Percentiles rank a stretch among this genome's conserved stretches.
Evolutionary conservation across 2,888 invertebrate genomes (phyloP).

Genomic region (Netelia melanura): DNA sequence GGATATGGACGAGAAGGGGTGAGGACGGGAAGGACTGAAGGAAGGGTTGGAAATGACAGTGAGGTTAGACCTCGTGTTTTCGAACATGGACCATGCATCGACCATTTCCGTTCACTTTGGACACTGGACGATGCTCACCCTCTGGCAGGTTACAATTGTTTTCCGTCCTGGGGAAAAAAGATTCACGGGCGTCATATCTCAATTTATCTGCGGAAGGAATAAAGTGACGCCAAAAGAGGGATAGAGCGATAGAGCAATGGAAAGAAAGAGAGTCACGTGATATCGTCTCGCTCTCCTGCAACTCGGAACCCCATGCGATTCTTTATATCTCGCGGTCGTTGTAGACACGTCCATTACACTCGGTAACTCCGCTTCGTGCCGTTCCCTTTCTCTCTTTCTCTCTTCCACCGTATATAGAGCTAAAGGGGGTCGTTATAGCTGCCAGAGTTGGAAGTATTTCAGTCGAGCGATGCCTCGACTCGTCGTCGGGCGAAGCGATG

Average conservation of each 20-base stretch:
- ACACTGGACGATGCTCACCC: slow-evolving; percentile 1
- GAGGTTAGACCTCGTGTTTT: slow-evolving; percentile 48
- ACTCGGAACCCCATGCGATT: slow-evolving; percentile 25
- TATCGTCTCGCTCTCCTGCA: slow-evolving; percentile 46
- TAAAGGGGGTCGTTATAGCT: slow-evolving; percentile 17
- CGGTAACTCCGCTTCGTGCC: slow-evolving; percentile 16
- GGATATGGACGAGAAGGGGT: slow-evolving; percentile 6
- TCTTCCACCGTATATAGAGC: too few relatives aligned
- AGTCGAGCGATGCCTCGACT: slow-evolving; percentile 1
- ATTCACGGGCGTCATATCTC: slow-evolving; percentile 15
- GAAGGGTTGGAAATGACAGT: not conserved
- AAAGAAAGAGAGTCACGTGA: slow-evolving; percentile 21
- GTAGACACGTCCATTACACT: slow-evolving; percentile 38
- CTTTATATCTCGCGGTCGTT: slow-evolving; percentile 49
- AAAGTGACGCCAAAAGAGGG: not conserved
- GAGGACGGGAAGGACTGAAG: slow-evolving; percentile 19
- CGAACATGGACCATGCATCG: slow-evolving; percentile 26
- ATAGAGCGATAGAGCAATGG: too few relatives aligned
- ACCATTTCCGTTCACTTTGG: slow-evolving; percentile 13
- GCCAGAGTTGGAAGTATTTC: slow-evolving; percentile 8
- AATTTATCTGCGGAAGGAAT: slow-evolving; percentile 34
- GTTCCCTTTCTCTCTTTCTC: not conserved
- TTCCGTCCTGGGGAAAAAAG: slow-evolving; percentile 28
- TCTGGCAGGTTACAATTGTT: slow-evolving; percentile 42
- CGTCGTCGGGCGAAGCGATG: slow-evolving; percentile 36